Conservation (phyloP, 2,797 vertebrate genomes). For the Scolopax rusticola region DNA sequence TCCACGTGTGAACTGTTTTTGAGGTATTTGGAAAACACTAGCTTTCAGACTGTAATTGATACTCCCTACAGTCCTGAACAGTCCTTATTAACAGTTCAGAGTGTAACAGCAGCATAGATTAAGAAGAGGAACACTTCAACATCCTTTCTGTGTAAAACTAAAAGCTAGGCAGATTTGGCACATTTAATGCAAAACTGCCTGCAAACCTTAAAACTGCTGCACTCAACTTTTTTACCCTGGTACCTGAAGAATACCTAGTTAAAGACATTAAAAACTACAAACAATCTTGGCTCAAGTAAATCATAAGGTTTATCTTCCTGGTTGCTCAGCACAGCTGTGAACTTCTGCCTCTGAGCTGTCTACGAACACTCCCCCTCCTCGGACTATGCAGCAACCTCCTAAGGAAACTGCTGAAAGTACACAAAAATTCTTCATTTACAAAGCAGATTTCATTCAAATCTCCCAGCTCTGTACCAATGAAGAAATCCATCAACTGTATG, state of each 20-base stretch:
- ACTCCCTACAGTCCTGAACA: neutral
- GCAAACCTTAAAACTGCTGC: neutral
- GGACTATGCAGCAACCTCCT: neutral
- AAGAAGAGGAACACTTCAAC: neutral
- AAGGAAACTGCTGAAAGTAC: neutral
- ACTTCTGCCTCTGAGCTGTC: neutral
- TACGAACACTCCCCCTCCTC: neutral
- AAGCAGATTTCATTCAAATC: neutral
- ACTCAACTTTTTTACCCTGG: neutral
- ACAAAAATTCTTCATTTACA: neutral
- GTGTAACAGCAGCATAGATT: neutral
- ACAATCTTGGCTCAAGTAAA: neutral
- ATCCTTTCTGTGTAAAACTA: neutral
- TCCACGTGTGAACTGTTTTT: neutral
- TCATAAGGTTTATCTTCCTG: neutral
- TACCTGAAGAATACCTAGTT: neutral
- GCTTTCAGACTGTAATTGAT: neutral
- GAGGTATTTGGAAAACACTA: neutral
- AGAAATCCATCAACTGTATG: neutral
- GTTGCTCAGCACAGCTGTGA: neutral
- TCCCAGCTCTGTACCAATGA: slow-evolving; percentile 25
- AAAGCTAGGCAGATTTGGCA: neutral
- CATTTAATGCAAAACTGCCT: neutral
- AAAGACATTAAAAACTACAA: neutral
- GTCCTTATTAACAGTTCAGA: neutral